Base-by-base conservation (phyloP, 2,888 invertebrate species). In the Muscina levida region DNA sequence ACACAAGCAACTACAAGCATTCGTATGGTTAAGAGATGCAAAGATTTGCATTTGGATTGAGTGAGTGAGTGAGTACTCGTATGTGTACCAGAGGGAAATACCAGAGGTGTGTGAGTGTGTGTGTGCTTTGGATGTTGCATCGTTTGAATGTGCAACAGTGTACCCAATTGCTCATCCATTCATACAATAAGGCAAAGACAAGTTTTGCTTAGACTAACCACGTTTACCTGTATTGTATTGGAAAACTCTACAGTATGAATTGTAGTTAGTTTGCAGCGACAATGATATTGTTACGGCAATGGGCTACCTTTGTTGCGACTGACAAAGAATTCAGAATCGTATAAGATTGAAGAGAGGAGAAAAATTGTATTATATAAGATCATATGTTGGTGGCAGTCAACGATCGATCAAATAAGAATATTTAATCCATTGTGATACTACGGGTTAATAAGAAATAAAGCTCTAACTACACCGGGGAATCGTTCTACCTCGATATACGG, bases 61-160 rank as follows among this genome's bases (percentile, higher is more conserved):
- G 2, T 17, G 24, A 11, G 42, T 53, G 10, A 10, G n/a, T 78
- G 17, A 39, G 13, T 44, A 26, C 39, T 11, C 24, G 42, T 10
- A 11, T 46, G 24, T 57, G 26, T 42, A n/a, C n/a, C 19, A 22
- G 57, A 48, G 39, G 57, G 46, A 39, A 51, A n/a, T 67, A 31
- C 26, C n/a, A 24, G 24, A 15, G 17, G 13, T 65, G 22, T 53
- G 19, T 26, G 31, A 5, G 31, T 59, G 8, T 70, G 56, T 73
- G 42, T 70, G 39, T 65, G 31, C 17, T 6, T 17, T 68, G 59
- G n/a, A 39, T 39, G 37, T n/a, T 62, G 62, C 62, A 62, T 15
- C 44, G 83, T 82, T 76, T 82, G 72, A 31, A 46, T 44, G 57
- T 82, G 71, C 79, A 72, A 74, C 56, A 71, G 42, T 31, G n/a